Base-by-base conservation (phyloP, 2,888 invertebrate genomes). In the Pseudoips prasinana region DNA sequence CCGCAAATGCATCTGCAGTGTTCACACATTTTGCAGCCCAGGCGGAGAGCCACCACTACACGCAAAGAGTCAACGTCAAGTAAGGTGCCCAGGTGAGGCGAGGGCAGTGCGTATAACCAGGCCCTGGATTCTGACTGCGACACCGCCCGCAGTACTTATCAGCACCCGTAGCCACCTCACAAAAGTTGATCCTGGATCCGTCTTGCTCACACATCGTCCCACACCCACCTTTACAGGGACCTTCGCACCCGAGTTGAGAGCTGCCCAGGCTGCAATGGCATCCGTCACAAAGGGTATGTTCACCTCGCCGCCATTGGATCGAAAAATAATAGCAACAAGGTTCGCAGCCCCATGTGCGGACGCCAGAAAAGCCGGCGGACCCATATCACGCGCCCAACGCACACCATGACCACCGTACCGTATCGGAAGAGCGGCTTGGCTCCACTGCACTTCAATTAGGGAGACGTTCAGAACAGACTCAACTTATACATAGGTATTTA, bases 21-120 rank as follows among this genome's bases (percentile, higher is more conserved):
- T 18, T 18, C 18, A 18, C 18, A 18, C 6, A 18, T 6, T 6
- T 6, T 18, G 6, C 18, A 18, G 18, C 18, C 18, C 18, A 18
- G 18, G 18, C 18, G 18, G 18, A 18, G 46, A 52, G 54, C 45
- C 18, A 20, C 18, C 17, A 9, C 2, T 32, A 28, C 27, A 20
- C 18, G 18, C 18, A 18, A 18, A 18, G 18, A 18, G 18, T 18
- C 18, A 6, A 5, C 18, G 18, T 19, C 19, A 26, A 18, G 18
- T 6, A 18, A 18, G 18, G 18, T 18, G 18, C 18, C 18, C 18
- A 18, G 18, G 18, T 18, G 18, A 6, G 18, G 18, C 18, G 18
- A 18, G 6, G 18, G 18, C 6, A 18, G 18, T 6, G 18, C 18
- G 4, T 18, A 6, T 18, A 18, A 18, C 18, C 18, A 18, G 4